Conservation (phyloP, 2,797 vertebrate genomes). For the Clarias pachynema region DNA sequence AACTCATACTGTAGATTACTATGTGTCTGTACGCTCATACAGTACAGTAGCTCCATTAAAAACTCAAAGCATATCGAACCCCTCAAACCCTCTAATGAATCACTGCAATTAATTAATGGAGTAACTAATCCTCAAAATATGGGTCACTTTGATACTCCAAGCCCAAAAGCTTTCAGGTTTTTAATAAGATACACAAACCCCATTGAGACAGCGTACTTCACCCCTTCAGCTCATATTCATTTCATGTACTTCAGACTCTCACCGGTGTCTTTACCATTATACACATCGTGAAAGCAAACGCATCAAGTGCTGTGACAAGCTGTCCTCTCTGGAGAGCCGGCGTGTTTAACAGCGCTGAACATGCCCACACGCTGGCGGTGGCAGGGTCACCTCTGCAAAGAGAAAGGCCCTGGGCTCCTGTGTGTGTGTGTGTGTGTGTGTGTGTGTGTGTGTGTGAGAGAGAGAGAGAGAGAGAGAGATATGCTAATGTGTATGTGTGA, state of each 20-base stretch:
- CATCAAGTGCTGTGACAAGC: slow-evolving; percentile 47
- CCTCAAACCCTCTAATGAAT: slow-evolving; percentile 32
- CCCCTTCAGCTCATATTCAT: slow-evolving; percentile 20
- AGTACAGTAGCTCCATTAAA: background rate
- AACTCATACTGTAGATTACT: background rate
- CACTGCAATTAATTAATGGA: slow-evolving; percentile 44
- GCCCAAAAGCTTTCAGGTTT: slow-evolving; percentile 14
- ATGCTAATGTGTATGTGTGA: slow-evolving; percentile 39
- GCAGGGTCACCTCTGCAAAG: slow-evolving; percentile 57
- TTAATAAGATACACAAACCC: slow-evolving; percentile 30
- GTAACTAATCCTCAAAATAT: slow-evolving; percentile 43
- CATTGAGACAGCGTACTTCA: slow-evolving; percentile 16
- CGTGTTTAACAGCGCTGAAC: slow-evolving; percentile 38
- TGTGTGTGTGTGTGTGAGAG: slow-evolving; percentile 19
- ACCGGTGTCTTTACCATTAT: slow-evolving; percentile 43
- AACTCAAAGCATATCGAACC: slow-evolving; percentile 1
- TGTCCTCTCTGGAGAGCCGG: slow-evolving; percentile 31
- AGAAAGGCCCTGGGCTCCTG: slow-evolving; percentile 43
- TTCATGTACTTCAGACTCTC: background rate
- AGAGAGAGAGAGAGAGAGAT: slow-evolving; percentile 23
- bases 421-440: slow-evolving; percentile 27
- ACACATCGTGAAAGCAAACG: background rate
- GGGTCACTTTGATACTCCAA: slow-evolving; percentile 33
- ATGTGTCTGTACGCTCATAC: background rate
- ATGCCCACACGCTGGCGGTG: slow-evolving; percentile 24